phyloP scores from a whole-genome alignment of 1,140 invertebrate genomes.

The Triops longicaudatus region DNA sequence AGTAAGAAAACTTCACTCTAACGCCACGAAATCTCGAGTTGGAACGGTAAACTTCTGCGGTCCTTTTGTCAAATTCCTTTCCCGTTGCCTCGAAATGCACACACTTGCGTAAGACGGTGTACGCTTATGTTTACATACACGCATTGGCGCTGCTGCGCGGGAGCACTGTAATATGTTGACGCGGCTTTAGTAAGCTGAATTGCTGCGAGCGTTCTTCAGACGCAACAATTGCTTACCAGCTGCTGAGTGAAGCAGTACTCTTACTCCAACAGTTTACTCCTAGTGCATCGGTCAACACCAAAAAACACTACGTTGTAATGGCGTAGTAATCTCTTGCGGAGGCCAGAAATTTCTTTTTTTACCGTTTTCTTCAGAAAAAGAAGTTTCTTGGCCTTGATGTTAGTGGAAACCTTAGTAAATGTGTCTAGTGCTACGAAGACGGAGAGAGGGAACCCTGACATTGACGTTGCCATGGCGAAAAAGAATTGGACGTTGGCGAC shows the following conservation, averaged over 20 bases:
- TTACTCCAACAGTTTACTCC: not conserved
- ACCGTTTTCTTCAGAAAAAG: not conserved
- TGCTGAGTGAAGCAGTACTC: not conserved
- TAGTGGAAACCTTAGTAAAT: slow-evolving; percentile 1
- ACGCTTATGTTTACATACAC: too few species aligned
- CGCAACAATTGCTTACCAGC: not conserved
- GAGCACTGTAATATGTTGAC: not conserved
- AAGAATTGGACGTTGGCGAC: slow-evolving; percentile 10
- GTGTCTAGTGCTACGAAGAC: not conserved
- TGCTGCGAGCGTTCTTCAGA: not conserved
- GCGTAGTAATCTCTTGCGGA: too few species aligned
- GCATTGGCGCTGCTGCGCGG: not conserved
- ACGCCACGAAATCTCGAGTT: too few species aligned
- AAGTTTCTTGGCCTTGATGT: slow-evolving; percentile 11
- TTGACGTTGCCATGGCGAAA: slow-evolving; percentile 14
- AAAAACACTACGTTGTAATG: too few species aligned
- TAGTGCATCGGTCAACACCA: too few species aligned
- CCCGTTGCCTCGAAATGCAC: too few species aligned
- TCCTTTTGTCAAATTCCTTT: too few species aligned
- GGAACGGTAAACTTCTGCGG: too few species aligned
- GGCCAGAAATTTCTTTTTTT: too few species aligned
- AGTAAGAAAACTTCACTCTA: too few species aligned
- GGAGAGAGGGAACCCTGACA: not conserved
- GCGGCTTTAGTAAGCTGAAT: not conserved
- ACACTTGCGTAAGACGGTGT: too few species aligned